A percentile compares a stretch with the other conserved stretches of the same genome.
phyloP scores from a whole-genome alignment of 30 jellyfish, hydroid and myxozoan species.

The Hydractinia symbiolongicarpus region DNA sequence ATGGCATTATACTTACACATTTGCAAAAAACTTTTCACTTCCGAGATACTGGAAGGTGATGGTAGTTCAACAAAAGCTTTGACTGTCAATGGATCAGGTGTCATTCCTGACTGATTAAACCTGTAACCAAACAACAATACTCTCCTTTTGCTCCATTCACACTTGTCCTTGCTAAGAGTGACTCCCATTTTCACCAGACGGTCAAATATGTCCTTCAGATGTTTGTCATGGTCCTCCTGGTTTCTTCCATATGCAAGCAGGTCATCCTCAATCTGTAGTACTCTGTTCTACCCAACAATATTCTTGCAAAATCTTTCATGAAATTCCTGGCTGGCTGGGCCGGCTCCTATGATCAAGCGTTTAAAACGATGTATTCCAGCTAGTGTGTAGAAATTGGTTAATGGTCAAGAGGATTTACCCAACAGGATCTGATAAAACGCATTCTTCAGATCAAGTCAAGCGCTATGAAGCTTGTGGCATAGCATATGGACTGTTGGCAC shows the following conservation, averaged over 20 bases:
- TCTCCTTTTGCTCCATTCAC: no score
- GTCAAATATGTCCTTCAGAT: constrained; percentile 13
- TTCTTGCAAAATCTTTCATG: constrained; percentile 16
- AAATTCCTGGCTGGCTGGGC: constrained; percentile 28
- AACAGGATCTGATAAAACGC: constrained; percentile 27
- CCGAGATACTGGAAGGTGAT: constrained; percentile 15
- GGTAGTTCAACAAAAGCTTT: constrained; percentile 2
- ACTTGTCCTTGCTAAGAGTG: constrained; percentile 26
- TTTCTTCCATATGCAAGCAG: constrained; percentile 17
- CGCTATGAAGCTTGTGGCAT: constrained; percentile 19
- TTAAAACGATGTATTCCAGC: constrained; percentile 16
- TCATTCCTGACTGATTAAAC: neutral
- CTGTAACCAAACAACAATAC: no score
- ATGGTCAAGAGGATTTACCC: constrained; percentile 10
- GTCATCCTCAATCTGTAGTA: constrained; percentile 12
- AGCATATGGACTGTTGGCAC: constrained; percentile 18
- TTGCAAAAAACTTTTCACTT: neutral
- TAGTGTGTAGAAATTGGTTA: constrained; percentile 16
- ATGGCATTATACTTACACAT: constrained; percentile 24
- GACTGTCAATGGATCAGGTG: constrained; percentile 30
- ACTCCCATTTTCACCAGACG: constrained; percentile 11
- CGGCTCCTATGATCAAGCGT: constrained; percentile 27
- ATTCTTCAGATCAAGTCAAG: constrained; percentile 19
- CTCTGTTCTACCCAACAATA: neutral
- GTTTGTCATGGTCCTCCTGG: constrained; percentile 30